Conservation (phyloP, 2,797 vertebrate genomes). For the Kryptopterus vitreolus region DNA sequence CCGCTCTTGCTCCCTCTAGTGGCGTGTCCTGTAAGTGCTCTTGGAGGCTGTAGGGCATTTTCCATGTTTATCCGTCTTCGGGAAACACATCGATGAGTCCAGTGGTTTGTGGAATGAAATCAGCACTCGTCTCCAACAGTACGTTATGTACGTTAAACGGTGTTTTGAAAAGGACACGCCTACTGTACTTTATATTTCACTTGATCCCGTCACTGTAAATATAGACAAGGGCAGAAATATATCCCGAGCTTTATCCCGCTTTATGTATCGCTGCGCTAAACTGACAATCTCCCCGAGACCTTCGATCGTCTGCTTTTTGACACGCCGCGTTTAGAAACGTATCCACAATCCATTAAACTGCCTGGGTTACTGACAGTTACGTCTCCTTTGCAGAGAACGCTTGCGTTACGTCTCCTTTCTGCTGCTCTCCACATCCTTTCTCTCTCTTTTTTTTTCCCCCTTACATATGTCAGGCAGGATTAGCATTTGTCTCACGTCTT, state of each 20-base stretch:
- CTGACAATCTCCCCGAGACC: not conserved
- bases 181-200: not conserved
- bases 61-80: slow-evolving; percentile 36
- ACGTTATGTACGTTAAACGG: no score
- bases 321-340: slow-evolving; percentile 1
- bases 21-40: slow-evolving; percentile 17
- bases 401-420: not conserved
- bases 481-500: slow-evolving; percentile 55
- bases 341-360: slow-evolving; percentile 19
- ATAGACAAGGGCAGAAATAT: not conserved
- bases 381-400: slow-evolving; percentile 21
- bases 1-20: slow-evolving; percentile 33
- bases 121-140: no score
- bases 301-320: slow-evolving; percentile 11
- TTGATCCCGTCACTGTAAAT: not conserved
- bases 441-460: slow-evolving; percentile 20
- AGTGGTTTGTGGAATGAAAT: no score
- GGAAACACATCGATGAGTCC: no score
- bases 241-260: no score
- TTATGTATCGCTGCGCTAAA: not conserved
- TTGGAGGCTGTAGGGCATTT: slow-evolving; percentile 11
- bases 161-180: no score
- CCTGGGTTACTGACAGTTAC: not conserved
- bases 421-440: not conserved
- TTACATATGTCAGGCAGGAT: slow-evolving; percentile 45